Percentiles rank a stretch among this genome's conserved stretches.
Evolutionary conservation across 2,888 invertebrate genomes (phyloP).

Genomic region (Tinea pellionella): DNA sequence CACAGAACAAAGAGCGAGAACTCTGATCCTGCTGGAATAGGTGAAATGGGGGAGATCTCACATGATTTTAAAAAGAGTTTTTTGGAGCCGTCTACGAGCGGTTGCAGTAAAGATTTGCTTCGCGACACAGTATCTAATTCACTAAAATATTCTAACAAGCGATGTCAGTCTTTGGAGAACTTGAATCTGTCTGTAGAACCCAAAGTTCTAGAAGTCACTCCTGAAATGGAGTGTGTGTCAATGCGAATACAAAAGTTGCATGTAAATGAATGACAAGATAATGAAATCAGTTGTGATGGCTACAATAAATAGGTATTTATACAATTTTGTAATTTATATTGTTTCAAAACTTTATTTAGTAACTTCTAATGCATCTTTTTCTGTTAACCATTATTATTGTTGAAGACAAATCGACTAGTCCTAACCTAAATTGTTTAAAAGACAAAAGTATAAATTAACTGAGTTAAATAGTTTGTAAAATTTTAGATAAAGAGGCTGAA

Average conservation of each 20-base stretch:
- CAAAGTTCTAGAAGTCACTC: constrained; percentile 40
- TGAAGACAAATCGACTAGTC: too few relatives aligned
- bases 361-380: too few relatives aligned
- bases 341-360: background rate
- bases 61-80: constrained; percentile 39
- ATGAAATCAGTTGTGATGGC: constrained; percentile 13
- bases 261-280: constrained; percentile 65
- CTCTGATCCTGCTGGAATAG: constrained; percentile 55
- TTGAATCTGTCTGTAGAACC: constrained; percentile 54
- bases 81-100: constrained; percentile 55
- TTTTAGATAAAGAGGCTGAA: too few relatives aligned
- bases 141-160: constrained; percentile 47
- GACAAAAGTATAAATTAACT: too few relatives aligned
- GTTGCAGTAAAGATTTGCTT: constrained; percentile 28
- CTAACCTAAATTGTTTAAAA: too few relatives aligned
- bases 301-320: constrained; percentile 18
- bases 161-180: constrained; percentile 73
- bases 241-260: constrained; percentile 72
- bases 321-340: background rate
- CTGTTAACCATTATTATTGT: too few relatives aligned
- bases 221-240: constrained; percentile 72
- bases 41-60: constrained; percentile 41
- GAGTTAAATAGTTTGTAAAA: too few relatives aligned
- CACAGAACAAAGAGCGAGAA: constrained; percentile 74
- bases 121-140: constrained; percentile 31